Evolutionary conservation across 2,888 invertebrate species (phyloP), one percentile per base, ranked within the genome.

Genomic region (Pediacus dermestoides): DNA sequence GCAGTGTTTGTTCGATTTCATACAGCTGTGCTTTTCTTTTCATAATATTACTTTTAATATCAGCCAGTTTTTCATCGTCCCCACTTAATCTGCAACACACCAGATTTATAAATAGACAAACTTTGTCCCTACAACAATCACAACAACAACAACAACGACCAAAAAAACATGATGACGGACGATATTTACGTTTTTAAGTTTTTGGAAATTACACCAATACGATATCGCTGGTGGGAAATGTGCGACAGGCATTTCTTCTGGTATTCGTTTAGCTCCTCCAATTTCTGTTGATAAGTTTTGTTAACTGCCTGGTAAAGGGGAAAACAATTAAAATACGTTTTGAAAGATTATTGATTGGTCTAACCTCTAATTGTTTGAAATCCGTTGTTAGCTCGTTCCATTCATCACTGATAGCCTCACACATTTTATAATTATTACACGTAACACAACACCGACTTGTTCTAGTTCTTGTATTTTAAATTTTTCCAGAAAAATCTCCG

Each of bases 1-100:
- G 97, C 57, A 97, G 73, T 11, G 88, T 86, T 61, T 94, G 88
- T 66, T 95, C 93, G 60, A 97, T 88, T 67, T 95, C 94, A 58
- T 85, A 80, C 32, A 96, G 73, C 68, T 90, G 88, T 21, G 85
- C 85, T 70, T 88, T 85, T 55, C 92, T 78, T 63, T 89, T 86
- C 57, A 82, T 74, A 55, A 94, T 81, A 61, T 87, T 85, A 59
- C 83, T 85, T 55, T 85, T 81, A 38, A 95, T 67, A 62, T 78
- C 74, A 14, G 70, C 71, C 30, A 80, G 60, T 53, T 78, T 74
- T 23, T 75, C 76, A 61, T 74, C 74, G 57, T 64, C 60, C 44
- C 60, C 62, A n/a, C 52, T 54, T 33, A 64, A 55, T 35, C 65
- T 67, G 38, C 46, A 44, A 49, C 13, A 15, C n/a, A n/a, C n/a